A percentile compares a stretch with the other conserved stretches of the same genome.
Conservation (phyloP, 1,140 invertebrate genomes). For the Reticulitermes speratus region DNA sequence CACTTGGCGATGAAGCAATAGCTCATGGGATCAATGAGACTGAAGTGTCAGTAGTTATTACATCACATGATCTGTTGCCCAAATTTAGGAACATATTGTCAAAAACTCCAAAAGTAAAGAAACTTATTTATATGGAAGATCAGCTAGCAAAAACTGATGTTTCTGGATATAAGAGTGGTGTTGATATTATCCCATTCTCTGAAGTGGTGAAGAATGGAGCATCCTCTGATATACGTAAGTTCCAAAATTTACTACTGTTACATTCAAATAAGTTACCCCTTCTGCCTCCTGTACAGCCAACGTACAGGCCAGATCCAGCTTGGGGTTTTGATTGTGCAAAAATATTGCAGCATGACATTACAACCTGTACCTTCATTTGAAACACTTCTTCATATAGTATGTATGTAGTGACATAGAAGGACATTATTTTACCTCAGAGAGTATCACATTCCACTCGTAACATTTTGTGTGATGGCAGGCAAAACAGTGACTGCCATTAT, state of each 20-base stretch:
- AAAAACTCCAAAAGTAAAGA: slow-evolving; percentile 68
- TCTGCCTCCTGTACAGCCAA: too few species aligned
- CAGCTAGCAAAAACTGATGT: slow-evolving; percentile 70
- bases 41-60: slow-evolving; percentile 87
- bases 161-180: slow-evolving; percentile 64
- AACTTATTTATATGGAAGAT: slow-evolving; percentile 87
- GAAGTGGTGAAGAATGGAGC: slow-evolving; percentile 54
- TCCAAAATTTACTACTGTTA: not conserved
- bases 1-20: slow-evolving; percentile 93
- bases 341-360: too few species aligned
- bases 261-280: not conserved
- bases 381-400: too few species aligned
- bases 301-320: too few species aligned
- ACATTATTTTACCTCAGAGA: too few species aligned
- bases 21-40: slow-evolving; percentile 96
- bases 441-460: too few species aligned
- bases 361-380: too few species aligned
- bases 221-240: slow-evolving; percentile 48
- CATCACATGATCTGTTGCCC: slow-evolving; percentile 82
- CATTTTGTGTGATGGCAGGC: too few species aligned
- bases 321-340: too few species aligned
- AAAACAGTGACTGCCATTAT: too few species aligned
- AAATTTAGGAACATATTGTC: slow-evolving; percentile 81
- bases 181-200: slow-evolving; percentile 64
- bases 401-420: too few species aligned